These are phyloP conservation scores for Phoebastria nigripes DNA, from an alignment of 2,797 vertebrate genomes.

Conservation along the genomic window DNA sequence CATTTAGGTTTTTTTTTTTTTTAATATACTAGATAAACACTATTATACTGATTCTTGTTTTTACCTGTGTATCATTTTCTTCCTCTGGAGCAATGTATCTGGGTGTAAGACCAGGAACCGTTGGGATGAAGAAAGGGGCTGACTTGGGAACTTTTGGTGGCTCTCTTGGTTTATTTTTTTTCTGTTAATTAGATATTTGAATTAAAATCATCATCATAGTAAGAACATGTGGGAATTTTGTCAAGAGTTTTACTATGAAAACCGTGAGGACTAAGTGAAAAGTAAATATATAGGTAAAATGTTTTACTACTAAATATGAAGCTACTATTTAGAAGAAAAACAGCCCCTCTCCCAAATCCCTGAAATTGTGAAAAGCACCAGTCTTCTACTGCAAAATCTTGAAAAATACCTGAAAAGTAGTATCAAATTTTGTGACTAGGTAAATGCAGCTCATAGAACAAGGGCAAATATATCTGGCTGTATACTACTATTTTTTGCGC, in stretches of 20 bases:
- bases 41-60: not conserved
- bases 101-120: constrained; percentile 88
- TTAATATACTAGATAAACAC: not conserved
- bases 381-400: not conserved
- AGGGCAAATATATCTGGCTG: not conserved
- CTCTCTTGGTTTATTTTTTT: constrained; percentile 88
- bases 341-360: not conserved
- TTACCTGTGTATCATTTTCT: constrained; percentile 75
- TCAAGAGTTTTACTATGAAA: not conserved
- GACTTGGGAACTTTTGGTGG: constrained; percentile 84
- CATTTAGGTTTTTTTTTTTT: not conserved
- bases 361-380: not conserved
- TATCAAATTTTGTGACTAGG: not conserved
- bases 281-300: not conserved
- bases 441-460: not conserved
- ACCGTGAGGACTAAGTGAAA: not conserved
- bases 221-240: not conserved
- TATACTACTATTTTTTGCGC: not conserved
- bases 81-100: constrained; percentile 72
- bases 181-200: constrained; percentile 73
- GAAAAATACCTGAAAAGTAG: not conserved
- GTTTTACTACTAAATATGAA: not conserved
- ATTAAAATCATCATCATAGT: not conserved
- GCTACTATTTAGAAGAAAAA: not conserved
- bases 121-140: constrained; percentile 94